Conservation (phyloP, 2,888 invertebrate genomes). For the Drosophila bunnanda region DNA sequence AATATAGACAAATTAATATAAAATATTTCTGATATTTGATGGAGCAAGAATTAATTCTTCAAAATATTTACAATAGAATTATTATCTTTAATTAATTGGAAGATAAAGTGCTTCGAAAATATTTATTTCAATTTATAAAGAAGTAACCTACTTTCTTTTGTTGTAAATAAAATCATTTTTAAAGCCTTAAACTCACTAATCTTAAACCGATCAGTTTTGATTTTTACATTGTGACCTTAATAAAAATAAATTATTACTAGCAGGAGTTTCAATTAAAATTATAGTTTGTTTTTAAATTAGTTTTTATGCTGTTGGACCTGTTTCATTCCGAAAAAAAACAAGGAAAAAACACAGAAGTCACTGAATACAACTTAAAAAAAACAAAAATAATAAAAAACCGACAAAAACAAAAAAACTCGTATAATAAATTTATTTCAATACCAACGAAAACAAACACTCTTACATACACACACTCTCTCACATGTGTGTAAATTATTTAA, state of each 20-base stretch:
- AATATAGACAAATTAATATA: background rate
- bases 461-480: conserved; percentile 3
- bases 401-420: conserved; percentile 28
- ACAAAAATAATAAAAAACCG: background rate
- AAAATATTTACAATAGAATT: no score
- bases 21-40: no score
- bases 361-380: conserved; percentile 41
- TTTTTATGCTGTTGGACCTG: conserved; percentile 6
- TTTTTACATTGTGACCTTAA: conserved; percentile 35
- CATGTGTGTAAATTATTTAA: conserved; percentile 68
- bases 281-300: conserved; percentile 20
- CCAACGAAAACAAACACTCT: conserved; percentile 53
- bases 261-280: conserved; percentile 16
- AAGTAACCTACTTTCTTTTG: background rate
- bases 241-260: conserved; percentile 36
- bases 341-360: conserved; percentile 17
- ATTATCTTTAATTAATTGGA: no score
- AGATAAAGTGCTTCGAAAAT: no score
- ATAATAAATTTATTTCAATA: conserved; percentile 63
- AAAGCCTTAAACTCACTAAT: background rate
- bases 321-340: conserved; percentile 12
- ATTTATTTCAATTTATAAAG: no score
- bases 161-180: background rate
- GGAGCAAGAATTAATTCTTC: background rate
- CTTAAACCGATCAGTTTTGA: background rate